Evolutionary conservation across 2,888 invertebrate genomes (phyloP), one percentile per base, ranked within the genome.

Genomic region (Hyppa rectilinea): DNA sequence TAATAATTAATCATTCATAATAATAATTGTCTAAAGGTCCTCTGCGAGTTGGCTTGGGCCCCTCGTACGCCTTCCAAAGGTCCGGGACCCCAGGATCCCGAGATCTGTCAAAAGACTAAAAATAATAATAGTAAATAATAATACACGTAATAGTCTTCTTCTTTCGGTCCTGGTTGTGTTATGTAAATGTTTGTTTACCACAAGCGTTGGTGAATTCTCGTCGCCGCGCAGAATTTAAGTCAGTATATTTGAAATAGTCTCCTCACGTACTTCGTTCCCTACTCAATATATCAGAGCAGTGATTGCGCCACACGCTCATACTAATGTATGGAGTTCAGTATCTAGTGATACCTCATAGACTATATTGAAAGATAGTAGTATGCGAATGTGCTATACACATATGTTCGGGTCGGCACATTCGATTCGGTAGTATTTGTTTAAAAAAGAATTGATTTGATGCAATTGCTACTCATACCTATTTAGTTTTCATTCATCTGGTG

Each of bases 261-360:
- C 77, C 87, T 88, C 88, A 88, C 87, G 85, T 87, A 80, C 78
- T 82, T 85, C 84, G 85, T 82, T 87, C 87, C 81, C 83, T 83
- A 83, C 87, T 87, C 89, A 84, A 89, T 89, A 90, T 87, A 90
- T 89, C 88, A 87, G 87, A 83, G 87, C 88, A 83, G 91, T 91
- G 92, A 92, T 92, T 91, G 90, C 89, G 88, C 88, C 85, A 67
- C 82, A 63, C 88, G 88, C 90, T 88, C 88, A 88, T 91, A 90
- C 90, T 89, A 91, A 91, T 90, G 86, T 86, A 90, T 90, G 88
- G 85, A 86, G 86, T 86, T 85, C 86, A n/a, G 71, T 47, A 53
- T 43, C 61, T 61, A 59, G 47, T 55, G 53, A 71, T 65, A 58
- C 36, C 55, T 53, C 52, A 74, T 50, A 71, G 47, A 34, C 7